These are phyloP conservation scores for Halcyon smyrnensis DNA, from an alignment of 2,797 vertebrate genomes.

Conservation along the genomic window DNA sequence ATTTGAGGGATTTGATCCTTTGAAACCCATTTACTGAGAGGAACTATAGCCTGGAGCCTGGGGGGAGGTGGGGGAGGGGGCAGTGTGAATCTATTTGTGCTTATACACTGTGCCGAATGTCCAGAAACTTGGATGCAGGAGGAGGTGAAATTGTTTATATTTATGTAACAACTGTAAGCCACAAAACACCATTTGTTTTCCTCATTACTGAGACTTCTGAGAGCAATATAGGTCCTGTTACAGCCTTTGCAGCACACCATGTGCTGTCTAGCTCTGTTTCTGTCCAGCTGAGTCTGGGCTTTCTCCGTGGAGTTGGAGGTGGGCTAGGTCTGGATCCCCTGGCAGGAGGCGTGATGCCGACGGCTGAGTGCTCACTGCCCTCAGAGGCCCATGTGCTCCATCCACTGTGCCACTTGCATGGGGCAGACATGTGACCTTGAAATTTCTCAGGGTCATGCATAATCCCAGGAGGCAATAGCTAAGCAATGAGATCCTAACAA, in stretches of 20 bases:
- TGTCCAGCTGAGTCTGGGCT: neutral
- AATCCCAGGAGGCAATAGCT: no score
- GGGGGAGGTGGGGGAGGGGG: neutral
- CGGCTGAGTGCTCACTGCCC: neutral
- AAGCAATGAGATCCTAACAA: neutral
- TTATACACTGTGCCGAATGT: neutral
- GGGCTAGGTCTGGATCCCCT: neutral
- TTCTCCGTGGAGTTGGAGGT: neutral
- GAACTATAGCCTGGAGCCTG: neutral
- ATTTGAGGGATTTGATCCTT: neutral
- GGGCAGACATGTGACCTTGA: neutral
- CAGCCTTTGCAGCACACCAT: neutral
- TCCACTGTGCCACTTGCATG: neutral
- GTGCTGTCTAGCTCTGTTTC: neutral
- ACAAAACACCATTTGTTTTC: neutral
- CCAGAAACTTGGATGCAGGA: neutral
- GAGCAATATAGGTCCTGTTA: neutral
- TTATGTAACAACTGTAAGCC: neutral
- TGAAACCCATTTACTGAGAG: neutral
- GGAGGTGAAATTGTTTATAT: neutral
- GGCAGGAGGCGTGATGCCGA: neutral
- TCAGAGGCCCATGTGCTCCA: fast-evolving
- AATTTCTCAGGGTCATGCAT: neutral
- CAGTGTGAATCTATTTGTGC: neutral
- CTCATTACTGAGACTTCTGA: neutral